Conservation (phyloP, 2,113 vertebrate species). For the Tetrao urogallus region DNA sequence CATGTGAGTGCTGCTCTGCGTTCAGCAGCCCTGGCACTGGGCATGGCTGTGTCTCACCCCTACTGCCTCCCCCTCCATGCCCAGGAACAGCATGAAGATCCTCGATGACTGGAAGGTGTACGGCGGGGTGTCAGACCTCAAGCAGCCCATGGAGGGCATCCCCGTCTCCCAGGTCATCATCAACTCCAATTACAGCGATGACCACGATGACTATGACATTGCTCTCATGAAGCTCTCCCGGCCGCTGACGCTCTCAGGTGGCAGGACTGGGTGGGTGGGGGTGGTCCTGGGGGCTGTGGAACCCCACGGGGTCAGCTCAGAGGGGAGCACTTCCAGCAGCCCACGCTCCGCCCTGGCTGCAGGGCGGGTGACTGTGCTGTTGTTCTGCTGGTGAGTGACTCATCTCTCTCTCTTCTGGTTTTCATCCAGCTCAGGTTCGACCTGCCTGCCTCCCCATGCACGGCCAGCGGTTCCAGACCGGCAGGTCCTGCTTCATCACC, state of each 20-base stretch:
- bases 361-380: background rate
- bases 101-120: constrained; percentile 83
- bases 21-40: background rate
- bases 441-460: constrained; percentile 88
- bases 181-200: constrained; percentile 80
- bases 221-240: constrained; percentile 84
- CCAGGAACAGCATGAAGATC: constrained; percentile 61
- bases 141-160: constrained; percentile 56
- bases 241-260: constrained; percentile 80
- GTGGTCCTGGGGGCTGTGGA: background rate
- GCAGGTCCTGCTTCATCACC: constrained; percentile 85
- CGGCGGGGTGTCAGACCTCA: constrained; percentile 78
- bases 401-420: background rate
- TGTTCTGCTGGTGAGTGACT: background rate
- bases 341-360: background rate
- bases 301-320: background rate
- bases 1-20: constrained; percentile 76
- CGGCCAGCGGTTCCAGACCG: constrained; percentile 77
- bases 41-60: background rate
- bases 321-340: background rate
- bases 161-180: constrained; percentile 81
- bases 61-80: background rate
- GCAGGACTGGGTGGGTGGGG: background rate
- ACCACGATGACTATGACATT: constrained; percentile 85
- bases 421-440: constrained; percentile 79